These are phyloP conservation scores for Ciconia maguari DNA, from an alignment of 2,113 vertebrate genomes.

Conservation along the genomic window DNA sequence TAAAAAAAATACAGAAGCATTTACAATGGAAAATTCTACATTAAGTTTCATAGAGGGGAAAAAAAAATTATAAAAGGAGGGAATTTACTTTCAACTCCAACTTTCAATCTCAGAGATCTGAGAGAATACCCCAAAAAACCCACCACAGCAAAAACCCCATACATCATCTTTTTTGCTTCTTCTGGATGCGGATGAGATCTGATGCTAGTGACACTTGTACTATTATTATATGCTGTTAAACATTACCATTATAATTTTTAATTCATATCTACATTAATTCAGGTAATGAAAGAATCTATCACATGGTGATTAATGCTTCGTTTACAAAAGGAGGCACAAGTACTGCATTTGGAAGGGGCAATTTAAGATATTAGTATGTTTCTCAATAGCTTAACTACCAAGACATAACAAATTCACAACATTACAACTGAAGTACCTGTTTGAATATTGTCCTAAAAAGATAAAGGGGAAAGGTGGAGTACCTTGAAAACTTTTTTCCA, in stretches of 20 bases:
- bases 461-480: not conserved
- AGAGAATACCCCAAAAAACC: not conserved
- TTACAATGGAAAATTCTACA: not conserved
- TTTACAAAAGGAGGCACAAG: not conserved
- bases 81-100: not conserved
- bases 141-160: not conserved
- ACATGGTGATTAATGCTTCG: not conserved
- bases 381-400: not conserved
- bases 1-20: not conserved
- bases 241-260: not conserved
- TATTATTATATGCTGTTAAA: not conserved
- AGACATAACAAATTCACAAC: not conserved
- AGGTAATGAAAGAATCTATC: not conserved
- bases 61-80: not conserved
- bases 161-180: not conserved
- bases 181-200: not conserved
- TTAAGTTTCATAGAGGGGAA: not conserved
- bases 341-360: not conserved
- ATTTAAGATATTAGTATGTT: not conserved
- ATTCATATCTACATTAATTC: not conserved
- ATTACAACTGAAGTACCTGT: not conserved
- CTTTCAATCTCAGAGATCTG: not conserved
- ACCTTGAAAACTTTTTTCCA: not conserved
- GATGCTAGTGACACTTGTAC: not conserved
- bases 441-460: not conserved